Conservation (phyloP, 2,797 vertebrate species). For the Rhincodon typus region DNA sequence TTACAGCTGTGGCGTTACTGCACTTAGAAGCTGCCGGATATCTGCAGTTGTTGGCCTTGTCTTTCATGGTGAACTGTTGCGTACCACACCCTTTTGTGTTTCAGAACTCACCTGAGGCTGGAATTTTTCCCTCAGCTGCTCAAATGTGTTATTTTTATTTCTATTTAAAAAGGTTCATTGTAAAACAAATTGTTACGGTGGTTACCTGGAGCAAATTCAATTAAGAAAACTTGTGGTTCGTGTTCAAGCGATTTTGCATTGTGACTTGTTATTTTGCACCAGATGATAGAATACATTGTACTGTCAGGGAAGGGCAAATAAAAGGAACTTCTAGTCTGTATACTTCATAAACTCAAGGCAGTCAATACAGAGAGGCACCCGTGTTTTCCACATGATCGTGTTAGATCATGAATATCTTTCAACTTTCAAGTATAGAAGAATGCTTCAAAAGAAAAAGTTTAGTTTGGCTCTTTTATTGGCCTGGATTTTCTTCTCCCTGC, state of each 20-base stretch:
- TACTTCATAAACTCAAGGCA: constrained; percentile 44
- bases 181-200: constrained; percentile 2
- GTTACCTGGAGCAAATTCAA: constrained; percentile 21
- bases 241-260: constrained; percentile 44
- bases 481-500: not conserved
- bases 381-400: constrained; percentile 41
- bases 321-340: constrained; percentile 34
- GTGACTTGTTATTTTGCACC: constrained; percentile 44
- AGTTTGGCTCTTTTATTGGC: not conserved
- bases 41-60: constrained; percentile 36
- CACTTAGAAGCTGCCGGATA: constrained; percentile 67
- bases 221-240: constrained; percentile 41
- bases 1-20: constrained; percentile 83
- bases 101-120: constrained; percentile 69
- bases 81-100: constrained; percentile 72
- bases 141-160: constrained; percentile 47
- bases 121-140: constrained; percentile 52
- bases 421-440: constrained; percentile 54
- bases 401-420: constrained; percentile 44
- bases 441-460: constrained; percentile 22
- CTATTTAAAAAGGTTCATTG: constrained; percentile 3
- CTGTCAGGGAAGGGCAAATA: constrained; percentile 43
- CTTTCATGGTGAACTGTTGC: constrained; percentile 46
- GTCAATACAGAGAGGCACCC: constrained; percentile 45
- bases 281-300: constrained; percentile 43